Evolutionary conservation across 2,888 invertebrate genomes (phyloP), one percentile per base, ranked within the genome.

Genomic region (Trichogramma evanescens): DNA sequence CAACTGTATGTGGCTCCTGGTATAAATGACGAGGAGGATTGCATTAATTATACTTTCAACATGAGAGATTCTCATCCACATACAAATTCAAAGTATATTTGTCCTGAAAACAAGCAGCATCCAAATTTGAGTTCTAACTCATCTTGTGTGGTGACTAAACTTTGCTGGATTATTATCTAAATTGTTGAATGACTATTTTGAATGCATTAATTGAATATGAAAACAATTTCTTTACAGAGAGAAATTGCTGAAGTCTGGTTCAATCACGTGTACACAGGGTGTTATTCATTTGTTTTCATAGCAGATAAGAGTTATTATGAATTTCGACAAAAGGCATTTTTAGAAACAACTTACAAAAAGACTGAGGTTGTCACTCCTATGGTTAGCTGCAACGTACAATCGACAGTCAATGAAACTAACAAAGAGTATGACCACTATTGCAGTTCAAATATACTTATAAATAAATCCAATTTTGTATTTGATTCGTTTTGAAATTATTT

Each of bases 241-340:
- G 3, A 45, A 9, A 45, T 3, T 2, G 45, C 45, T 9, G n/a
- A 9, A 45, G n/a, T 65, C 7, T 65, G 62, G 60, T 65, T 56
- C 49, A 58, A 65, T 52, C 60, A 62, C 38, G 59, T 65, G 43
- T 63, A 62, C 42, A 63, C 62, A 9, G 65, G 65, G 46, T 65
- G 65, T 54, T 65, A 65, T 44, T 49, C 62, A 50, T 44, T 65
- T 41, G 59, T 54, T 6, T 63, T 65, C 44, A 56, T 49, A 54
- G 40, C 58, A 7, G 52, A 48, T 7, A 38, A 59, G 7, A 42
- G 57, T 7, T 58, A 58, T 13, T 46, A 52, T 41, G 52, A 63
- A 8, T 60, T 60, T 42, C 41, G 54, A 41, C 53, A 58, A 1
- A 58, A 63, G 42, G 51, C 60, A 40, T 60, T 60, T 56, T 43